Evolutionary conservation across 2,888 invertebrate species (phyloP).

Genomic region (Eucriotettix oculatus): DNA sequence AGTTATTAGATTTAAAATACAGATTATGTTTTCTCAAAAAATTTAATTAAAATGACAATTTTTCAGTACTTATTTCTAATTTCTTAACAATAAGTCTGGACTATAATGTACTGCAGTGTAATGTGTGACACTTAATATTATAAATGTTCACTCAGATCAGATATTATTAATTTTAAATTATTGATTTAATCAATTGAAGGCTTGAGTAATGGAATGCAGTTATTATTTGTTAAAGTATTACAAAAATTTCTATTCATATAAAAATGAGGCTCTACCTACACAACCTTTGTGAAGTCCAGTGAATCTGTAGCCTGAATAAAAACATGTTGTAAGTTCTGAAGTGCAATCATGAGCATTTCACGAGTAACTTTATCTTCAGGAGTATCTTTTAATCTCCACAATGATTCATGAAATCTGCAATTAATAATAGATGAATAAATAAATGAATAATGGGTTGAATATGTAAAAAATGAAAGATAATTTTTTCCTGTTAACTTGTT

Average conservation of each 20-base stretch:
- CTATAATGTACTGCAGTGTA: no score
- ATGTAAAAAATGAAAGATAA: not conserved
- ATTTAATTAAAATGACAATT: no score
- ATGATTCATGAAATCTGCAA: constrained; percentile 49
- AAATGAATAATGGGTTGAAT: not conserved
- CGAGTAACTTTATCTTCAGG: constrained; percentile 42
- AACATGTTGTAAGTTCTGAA: constrained; percentile 71
- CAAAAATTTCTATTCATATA: not conserved
- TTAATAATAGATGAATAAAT: constrained; percentile 1
- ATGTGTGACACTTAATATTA: no score
- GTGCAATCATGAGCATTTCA: constrained; percentile 74
- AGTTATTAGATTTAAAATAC: no score
- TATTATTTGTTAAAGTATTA: no score
- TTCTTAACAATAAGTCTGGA: no score
- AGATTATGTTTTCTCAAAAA: no score
- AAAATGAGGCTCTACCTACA: constrained; percentile 4
- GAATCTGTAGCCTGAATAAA: constrained; percentile 56
- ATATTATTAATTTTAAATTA: no score
- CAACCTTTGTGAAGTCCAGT: constrained; percentile 30
- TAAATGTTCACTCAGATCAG: no score
- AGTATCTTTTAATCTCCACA: constrained; percentile 52
- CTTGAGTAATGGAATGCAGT: no score
- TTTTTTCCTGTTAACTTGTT: not conserved
- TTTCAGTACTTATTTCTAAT: no score
- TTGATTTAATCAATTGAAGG: no score